Conservation (phyloP, 2,113 vertebrate species). For the Crotalus horridus region DNA sequence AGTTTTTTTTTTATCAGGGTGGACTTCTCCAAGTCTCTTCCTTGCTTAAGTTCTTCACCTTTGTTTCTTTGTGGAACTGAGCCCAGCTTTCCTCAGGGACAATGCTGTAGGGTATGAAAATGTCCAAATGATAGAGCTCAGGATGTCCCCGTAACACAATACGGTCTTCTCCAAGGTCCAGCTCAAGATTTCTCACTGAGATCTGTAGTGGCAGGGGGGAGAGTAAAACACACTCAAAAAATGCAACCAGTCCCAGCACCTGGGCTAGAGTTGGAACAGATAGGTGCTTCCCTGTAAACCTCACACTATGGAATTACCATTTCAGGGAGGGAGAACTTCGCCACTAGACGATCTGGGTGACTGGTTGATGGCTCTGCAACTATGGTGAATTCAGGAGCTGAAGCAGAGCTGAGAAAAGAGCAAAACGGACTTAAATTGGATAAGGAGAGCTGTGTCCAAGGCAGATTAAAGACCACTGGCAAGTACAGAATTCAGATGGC, state of each 20-base stretch:
- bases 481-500: neutral
- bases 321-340: conserved; percentile 80
- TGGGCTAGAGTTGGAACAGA: neutral
- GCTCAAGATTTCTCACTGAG: conserved; percentile 70
- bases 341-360: conserved; percentile 73
- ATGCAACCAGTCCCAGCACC: neutral
- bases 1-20: neutral
- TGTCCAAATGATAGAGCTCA: conserved; percentile 75
- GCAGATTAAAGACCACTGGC: neutral
- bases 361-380: conserved; percentile 70
- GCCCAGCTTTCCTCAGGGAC: conserved; percentile 74
- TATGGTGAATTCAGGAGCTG: conserved; percentile 68
- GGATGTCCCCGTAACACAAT: conserved; percentile 75
- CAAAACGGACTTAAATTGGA: neutral
- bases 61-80: conserved; percentile 76
- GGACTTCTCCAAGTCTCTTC: neutral
- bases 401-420: conserved; percentile 45
- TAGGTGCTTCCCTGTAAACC: accelerated
- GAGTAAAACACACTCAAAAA: neutral
- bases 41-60: conserved; percentile 60
- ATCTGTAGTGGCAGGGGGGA: conserved; percentile 51
- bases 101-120: conserved; percentile 74
- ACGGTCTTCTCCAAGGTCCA: conserved; percentile 82
- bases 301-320: conserved; percentile 69
- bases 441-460: neutral